Base-by-base conservation (phyloP, 1,140 invertebrate species). In the Trichonephila inaurata region DNA sequence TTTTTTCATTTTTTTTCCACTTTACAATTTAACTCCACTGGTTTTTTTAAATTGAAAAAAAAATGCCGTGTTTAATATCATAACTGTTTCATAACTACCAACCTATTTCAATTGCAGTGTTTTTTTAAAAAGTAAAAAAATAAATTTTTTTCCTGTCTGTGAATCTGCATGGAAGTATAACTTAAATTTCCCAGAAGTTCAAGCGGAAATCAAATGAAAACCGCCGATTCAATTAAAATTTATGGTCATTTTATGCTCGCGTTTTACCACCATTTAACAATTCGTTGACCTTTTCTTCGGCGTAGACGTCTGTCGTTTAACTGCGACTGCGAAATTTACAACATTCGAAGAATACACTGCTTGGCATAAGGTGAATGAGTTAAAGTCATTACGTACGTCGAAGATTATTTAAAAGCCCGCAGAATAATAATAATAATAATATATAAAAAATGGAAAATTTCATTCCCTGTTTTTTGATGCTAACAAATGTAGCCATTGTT, bases 401-500 rank as follows among this genome's bases (percentile, higher is more conserved):
- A 77, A 77, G 24, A 77, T 77, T 77, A 77, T 77, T 77, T 77
- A 77, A 77, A 77, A 77, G 33, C 28, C 51, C 14, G 7, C 33
- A 33, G 2, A 77, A 77, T 33, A 33, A 77, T 51, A 51, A 51
- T 51, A 51, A 51, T 51, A 51, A 51, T 51, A 51, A 28, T 77
- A 77, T 16, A 72, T 33, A 77, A 77, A 33, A 77, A 77, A 40
- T 77, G 28, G 18, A 77, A 40, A 14, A 19, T 18, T 77, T 40
- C 33, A 40, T 77, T 77, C 33, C 7, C 51, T 51, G 51, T 40
- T 77, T 77, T 77, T 28, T 72, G 28, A 33, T 77, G 24, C 72
- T 77, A 77, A 77, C 72, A 77, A 77, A 77, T 77, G 72, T 77
- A 77, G 72, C 72, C 72, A 77, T 77, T 77, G 72, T 77, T 77